phyloP scores from a whole-genome alignment of 2,797 vertebrate genomes.

The Tolypeutes matacus region DNA sequence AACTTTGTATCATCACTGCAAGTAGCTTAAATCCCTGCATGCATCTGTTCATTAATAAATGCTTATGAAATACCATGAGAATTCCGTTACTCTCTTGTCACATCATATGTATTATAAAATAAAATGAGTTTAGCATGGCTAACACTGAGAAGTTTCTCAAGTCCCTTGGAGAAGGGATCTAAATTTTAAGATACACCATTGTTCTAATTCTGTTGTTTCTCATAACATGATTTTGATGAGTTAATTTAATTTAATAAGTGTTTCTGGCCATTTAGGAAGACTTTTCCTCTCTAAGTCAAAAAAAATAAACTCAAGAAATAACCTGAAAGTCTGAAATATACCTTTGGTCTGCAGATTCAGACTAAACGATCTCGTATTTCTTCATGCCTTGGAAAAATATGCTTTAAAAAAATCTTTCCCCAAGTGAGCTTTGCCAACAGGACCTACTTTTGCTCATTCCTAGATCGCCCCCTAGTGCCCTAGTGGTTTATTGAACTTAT shows the following conservation, averaged over 20 bases:
- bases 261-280: slow-evolving; percentile 38
- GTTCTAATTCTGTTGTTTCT: neutral
- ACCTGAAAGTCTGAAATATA: slow-evolving; percentile 35
- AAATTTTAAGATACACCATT: neutral
- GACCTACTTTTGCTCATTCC: slow-evolving; percentile 49
- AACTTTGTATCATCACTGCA: neutral
- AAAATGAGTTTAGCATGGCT: neutral
- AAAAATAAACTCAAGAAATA: neutral
- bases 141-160: slow-evolving; percentile 3
- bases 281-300: neutral
- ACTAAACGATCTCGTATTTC: neutral
- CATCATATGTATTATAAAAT: neutral
- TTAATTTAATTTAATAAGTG: neutral
- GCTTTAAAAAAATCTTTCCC: slow-evolving; percentile 15
- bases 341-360: neutral
- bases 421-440: neutral
- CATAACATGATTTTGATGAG: neutral
- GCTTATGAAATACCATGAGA: neutral
- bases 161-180: neutral
- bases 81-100: slow-evolving; percentile 19
- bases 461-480: slow-evolving; percentile 77
- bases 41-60: neutral
- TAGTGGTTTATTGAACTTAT: slow-evolving; percentile 58
- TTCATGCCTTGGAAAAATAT: slow-evolving; percentile 30
- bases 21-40: neutral